These are phyloP conservation scores for Rhagonycha fulva DNA, from an alignment of 2,888 invertebrate genomes.

Conservation along the genomic window DNA sequence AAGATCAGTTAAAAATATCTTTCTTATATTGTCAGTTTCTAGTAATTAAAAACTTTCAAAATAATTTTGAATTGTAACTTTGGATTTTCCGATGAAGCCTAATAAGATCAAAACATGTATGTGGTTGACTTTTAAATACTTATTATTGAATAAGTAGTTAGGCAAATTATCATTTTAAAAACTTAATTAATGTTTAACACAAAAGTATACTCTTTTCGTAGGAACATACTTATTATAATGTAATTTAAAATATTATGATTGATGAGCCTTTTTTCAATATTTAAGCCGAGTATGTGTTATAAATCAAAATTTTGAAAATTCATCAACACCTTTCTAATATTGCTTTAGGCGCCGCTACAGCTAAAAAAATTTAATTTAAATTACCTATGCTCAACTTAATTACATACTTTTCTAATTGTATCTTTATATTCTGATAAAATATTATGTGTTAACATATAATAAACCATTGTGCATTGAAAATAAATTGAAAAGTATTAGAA, in stretches of 20 bases:
- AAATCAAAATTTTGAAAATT: constrained; percentile 24
- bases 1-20: background rate
- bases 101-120: background rate
- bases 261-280: constrained; percentile 16
- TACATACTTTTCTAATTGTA: constrained; percentile 5
- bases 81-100: background rate
- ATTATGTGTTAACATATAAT: background rate
- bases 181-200: constrained; percentile 7
- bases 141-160: background rate
- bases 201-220: background rate
- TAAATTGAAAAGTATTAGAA: background rate
- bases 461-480: background rate
- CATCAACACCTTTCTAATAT: constrained; percentile 18
- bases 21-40: no score
- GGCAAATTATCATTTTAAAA: background rate
- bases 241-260: constrained; percentile 21
- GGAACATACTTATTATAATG: constrained; percentile 9
- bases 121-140: no score
- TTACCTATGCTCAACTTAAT: constrained; percentile 16
- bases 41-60: background rate
- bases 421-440: background rate
- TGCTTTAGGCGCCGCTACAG: constrained; percentile 1
- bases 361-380: constrained; percentile 17
- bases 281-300: constrained; percentile 10
- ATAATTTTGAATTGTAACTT: background rate